Evolutionary conservation across 2,888 invertebrate genomes (phyloP).

Genomic region (Lasioglossum pauxillum): DNA sequence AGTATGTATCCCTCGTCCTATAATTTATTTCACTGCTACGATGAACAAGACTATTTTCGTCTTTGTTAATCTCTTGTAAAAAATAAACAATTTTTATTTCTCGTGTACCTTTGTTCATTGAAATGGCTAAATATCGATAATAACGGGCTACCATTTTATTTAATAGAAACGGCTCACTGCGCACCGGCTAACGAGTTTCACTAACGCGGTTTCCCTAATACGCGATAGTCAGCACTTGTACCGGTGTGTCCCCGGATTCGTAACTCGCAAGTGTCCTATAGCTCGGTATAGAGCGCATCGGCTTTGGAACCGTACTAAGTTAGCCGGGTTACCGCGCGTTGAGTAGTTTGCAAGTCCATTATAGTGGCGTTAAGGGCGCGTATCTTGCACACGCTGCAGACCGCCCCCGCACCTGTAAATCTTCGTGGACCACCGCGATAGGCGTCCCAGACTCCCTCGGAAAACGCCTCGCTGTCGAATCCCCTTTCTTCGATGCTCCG

Average conservation of each 20-base stretch:
- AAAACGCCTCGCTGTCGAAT: conserved; percentile 1
- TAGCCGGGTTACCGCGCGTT: conserved; percentile 63
- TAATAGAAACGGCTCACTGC: neutral
- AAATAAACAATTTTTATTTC: neutral
- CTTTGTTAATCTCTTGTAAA: neutral
- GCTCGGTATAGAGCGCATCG: conserved; percentile 45
- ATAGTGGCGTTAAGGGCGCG: conserved; percentile 65
- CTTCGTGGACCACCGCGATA: conserved; percentile 12
- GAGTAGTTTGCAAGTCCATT: conserved; percentile 72
- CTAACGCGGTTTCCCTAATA: conserved; percentile 47
- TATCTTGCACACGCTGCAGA: conserved; percentile 47
- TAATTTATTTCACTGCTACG: too few relatives aligned
- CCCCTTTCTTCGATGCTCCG: neutral
- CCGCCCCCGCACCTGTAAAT: conserved; percentile 31
- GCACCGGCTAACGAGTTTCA: conserved; percentile 53
- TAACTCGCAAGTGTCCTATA: conserved; percentile 49
- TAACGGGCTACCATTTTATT: too few relatives aligned
- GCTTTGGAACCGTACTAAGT: conserved; percentile 64
- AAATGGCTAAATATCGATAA: neutral
- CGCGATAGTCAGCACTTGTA: conserved; percentile 56
- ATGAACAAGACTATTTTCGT: neutral
- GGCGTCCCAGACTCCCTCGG: neutral
- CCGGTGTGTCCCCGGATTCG: conserved; percentile 51
- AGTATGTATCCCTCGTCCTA: too few relatives aligned
- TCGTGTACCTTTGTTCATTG: neutral